Evolutionary conservation across 2,113 vertebrate species (phyloP), one percentile per base, ranked within the genome.

Genomic region (Galemys pyrenaicus): DNA sequence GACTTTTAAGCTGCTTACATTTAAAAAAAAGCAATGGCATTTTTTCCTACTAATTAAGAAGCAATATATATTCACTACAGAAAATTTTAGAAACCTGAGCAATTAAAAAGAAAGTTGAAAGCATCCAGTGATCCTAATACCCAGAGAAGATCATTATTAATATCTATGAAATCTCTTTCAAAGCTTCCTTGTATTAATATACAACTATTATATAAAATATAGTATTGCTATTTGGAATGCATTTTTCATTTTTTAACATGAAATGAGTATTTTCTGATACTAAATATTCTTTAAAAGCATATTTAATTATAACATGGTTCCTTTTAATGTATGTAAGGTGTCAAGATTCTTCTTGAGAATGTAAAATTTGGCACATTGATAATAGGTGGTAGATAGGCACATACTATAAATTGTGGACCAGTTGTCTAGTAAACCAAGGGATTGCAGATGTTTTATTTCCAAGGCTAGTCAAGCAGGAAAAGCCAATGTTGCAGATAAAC

Each of bases 41-140:
- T 65, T 62, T n/a, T 92, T 90, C 32, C 22, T 68, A 80, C 35
- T 62, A 17, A 62, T 77, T 95, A 87, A 89, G 56, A 87, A 88
- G 37, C 2, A 67, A 26, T 70, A 3, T 64, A 54, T 70, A 91
- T 65, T 84, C 16, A 51, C 39, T 54, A 46, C 28, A 90, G 10
- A 54, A 17, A 78, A 65, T 89, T 91, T 41, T 62, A 65, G 39
- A 91, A 96, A 91, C 35, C 20, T 78, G 26, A 3, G 73, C 73
- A 67, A 89, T 80, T 84, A 41, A 77, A 84, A 67, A 41, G 60
- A 90, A 93, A 49, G 26, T 68, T 49, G 24, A 60, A 80, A 67
- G 51, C 73, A 49, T 68, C 5, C 37, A 95, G 41, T 46, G 86
- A 82, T 79, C 39, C 22, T 68, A 84, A 92, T 4, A 71, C 6